A percentile compares a stretch with the other conserved stretches of the same genome.
Evolutionary conservation across 2,113 vertebrate species (phyloP).

Genomic region (Anguilla japonica): DNA sequence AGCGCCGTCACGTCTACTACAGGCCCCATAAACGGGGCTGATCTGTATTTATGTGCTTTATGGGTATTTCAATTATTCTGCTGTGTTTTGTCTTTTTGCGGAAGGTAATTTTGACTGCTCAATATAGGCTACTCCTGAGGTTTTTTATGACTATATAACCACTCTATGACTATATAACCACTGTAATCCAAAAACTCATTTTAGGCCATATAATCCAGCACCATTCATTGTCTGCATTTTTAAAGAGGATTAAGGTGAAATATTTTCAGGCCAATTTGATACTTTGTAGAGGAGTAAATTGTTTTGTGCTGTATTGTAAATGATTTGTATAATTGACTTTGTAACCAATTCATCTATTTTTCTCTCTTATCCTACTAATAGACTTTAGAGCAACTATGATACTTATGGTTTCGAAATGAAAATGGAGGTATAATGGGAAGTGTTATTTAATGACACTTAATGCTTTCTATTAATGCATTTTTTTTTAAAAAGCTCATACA

Average conservation of each 20-base stretch:
- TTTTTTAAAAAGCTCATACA: too few species aligned
- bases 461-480: neutral
- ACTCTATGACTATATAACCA: neutral
- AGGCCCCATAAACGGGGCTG: neutral
- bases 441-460: neutral
- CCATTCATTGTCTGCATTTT: neutral
- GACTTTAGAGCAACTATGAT: neutral
- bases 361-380: neutral
- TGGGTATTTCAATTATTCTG: neutral
- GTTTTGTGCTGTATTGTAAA: neutral
- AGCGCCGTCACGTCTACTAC: neutral
- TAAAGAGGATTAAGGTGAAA: neutral
- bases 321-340: neutral
- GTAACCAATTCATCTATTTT: neutral
- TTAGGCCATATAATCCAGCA: neutral
- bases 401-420: neutral
- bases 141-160: neutral
- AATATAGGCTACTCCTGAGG: neutral
- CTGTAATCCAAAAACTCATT: conserved; percentile 4
- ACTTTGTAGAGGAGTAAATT: conserved; percentile 1
- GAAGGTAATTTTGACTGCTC: neutral
- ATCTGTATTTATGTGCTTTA: neutral
- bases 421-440: neutral
- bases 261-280: neutral
- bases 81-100: neutral